phyloP scores from a whole-genome alignment of 2,888 invertebrate genomes.

The Piscicola geometra region DNA sequence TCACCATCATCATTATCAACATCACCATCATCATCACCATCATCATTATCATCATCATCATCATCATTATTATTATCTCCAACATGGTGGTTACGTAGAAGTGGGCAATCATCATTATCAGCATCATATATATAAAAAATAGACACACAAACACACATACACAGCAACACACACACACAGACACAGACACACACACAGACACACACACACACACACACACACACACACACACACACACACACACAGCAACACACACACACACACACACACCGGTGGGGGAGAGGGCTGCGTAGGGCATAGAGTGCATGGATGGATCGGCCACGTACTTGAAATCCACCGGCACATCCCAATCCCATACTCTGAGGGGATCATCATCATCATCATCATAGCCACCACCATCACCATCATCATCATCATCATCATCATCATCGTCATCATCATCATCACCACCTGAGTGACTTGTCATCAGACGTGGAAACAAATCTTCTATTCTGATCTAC shows the following conservation, averaged over 20 bases:
- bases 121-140: too few relatives aligned
- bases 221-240: constrained; percentile 13
- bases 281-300: constrained; percentile 79
- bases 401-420: too few relatives aligned
- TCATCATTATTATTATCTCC: too few relatives aligned
- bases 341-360: constrained; percentile 55
- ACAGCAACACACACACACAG: constrained; percentile 3
- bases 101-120: too few relatives aligned
- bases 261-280: neutral
- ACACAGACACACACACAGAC: constrained; percentile 9
- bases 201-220: constrained; percentile 19
- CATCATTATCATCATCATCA: too few relatives aligned
- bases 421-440: neutral
- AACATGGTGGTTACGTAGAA: neutral
- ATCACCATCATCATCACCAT: too few relatives aligned
- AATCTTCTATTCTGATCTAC: constrained; percentile 96
- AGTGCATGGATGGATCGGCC: constrained; percentile 98
- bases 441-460: constrained; percentile 69
- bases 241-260: neutral
- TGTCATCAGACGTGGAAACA: constrained; percentile 97
- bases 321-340: constrained; percentile 98
- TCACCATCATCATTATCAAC: too few relatives aligned
- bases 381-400: too few relatives aligned
- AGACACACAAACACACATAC: constrained; percentile 9
- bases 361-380: neutral